phyloP scores from a whole-genome alignment of 2,113 vertebrate species.

The Lethenteron reissneri region DNA sequence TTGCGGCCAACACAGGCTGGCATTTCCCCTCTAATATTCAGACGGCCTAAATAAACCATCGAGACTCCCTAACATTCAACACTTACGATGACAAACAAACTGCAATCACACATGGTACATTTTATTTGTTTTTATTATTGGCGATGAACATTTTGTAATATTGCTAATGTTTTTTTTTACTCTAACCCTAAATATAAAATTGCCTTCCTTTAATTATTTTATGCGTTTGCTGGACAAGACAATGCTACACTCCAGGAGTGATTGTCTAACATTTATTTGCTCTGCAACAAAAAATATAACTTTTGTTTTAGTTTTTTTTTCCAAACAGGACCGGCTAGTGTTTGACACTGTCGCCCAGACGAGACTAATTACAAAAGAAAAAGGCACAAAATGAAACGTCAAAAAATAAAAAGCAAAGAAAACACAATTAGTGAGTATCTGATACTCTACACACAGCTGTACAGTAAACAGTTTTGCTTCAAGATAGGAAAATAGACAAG shows the following conservation, averaged over 20 bases:
- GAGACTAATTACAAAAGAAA: not conserved
- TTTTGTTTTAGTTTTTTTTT: slow-evolving; percentile 2
- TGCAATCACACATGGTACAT: slow-evolving; percentile 24
- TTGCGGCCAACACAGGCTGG: no score
- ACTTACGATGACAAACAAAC: slow-evolving; percentile 16
- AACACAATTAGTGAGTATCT: slow-evolving; percentile 5
- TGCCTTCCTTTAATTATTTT: no score
- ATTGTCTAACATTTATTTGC: slow-evolving; percentile 7
- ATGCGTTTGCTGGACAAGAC: no score
- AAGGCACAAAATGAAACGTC: not conserved
- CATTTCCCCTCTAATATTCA: no score
- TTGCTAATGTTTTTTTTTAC: slow-evolving; percentile 43
- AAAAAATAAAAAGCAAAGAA: slow-evolving; percentile 1
- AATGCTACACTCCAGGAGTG: not conserved
- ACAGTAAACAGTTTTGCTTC: slow-evolving; percentile 6
- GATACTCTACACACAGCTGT: slow-evolving; percentile 6
- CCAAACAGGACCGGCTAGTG: slow-evolving; percentile 2
- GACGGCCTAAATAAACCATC: no score
- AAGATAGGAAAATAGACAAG: slow-evolving; percentile 5
- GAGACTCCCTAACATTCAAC: no score
- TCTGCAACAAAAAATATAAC: slow-evolving; percentile 1
- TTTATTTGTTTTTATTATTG: slow-evolving; percentile 26
- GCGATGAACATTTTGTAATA: slow-evolving; percentile 25
- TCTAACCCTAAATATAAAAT: slow-evolving; percentile 17
- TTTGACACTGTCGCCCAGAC: slow-evolving; percentile 1